Evolutionary conservation across 2,797 vertebrate genomes (phyloP).

Genomic region (Neostethus bicornis): DNA sequence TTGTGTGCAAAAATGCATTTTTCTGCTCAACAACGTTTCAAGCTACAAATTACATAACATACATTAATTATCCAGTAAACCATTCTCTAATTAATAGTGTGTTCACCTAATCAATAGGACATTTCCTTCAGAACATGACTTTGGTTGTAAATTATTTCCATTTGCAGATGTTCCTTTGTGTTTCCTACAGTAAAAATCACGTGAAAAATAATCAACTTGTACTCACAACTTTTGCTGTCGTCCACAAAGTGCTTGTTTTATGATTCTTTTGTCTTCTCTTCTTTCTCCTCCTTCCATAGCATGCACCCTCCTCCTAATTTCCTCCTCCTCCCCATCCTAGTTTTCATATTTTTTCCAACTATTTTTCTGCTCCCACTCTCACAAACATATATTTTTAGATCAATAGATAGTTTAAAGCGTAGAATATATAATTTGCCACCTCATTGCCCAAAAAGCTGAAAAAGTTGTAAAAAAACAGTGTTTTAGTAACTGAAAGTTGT

Average conservation of each 20-base stretch:
- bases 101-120: constrained; percentile 22
- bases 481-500: neutral
- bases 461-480: neutral
- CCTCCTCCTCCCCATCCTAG: constrained; percentile 43
- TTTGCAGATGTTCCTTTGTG: constrained; percentile 19
- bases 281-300: constrained; percentile 65
- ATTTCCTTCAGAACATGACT: constrained; percentile 5
- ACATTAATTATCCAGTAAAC: constrained; percentile 19
- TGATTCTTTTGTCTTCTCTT: constrained; percentile 74
- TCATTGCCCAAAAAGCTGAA: neutral
- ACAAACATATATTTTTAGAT: neutral
- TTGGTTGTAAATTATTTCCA: constrained; percentile 21
- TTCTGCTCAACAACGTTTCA: constrained; percentile 16
- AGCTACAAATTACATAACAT: constrained; percentile 3
- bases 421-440: too few species aligned
- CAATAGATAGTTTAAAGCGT: neutral
- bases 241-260: constrained; percentile 73
- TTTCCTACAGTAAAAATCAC: constrained; percentile 29
- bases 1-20: constrained; percentile 29
- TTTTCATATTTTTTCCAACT: constrained; percentile 46
- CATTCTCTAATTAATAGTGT: constrained; percentile 1
- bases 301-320: constrained; percentile 44
- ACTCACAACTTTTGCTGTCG: constrained; percentile 78
- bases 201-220: constrained; percentile 57
- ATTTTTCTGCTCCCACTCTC: constrained; percentile 5